These are phyloP conservation scores for Atherinosoma microstoma DNA, from an alignment of 2,797 vertebrate species.

Conservation along the genomic window DNA sequence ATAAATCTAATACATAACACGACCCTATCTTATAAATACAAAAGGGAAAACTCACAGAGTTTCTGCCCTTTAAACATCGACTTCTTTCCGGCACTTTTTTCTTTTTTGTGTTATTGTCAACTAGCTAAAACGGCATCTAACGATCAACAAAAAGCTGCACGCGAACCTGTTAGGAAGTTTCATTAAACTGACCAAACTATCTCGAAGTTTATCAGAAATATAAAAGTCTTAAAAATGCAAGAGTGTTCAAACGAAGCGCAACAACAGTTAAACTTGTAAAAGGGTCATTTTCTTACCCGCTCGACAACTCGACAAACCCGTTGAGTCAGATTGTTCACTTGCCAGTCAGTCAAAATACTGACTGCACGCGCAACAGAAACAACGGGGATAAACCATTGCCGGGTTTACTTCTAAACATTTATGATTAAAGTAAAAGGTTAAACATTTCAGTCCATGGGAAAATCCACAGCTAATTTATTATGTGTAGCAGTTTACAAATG, in stretches of 20 bases:
- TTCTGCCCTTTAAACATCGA: not conserved
- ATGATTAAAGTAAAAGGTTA: not conserved
- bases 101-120: not conserved
- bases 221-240: rapidly evolving
- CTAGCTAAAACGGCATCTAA: not conserved
- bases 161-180: conserved; percentile 11
- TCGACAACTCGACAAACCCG: not conserved
- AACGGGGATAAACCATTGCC: conserved; percentile 41
- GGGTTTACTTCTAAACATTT: not conserved
- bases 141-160: not conserved
- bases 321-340: not conserved
- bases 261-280: not conserved
- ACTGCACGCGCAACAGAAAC: not conserved
- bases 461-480: rapidly evolving
- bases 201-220: not conserved
- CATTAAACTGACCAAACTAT: not conserved
- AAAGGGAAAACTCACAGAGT: not conserved
- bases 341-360: conserved; percentile 29
- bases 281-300: conserved; percentile 24
- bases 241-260: rapidly evolving
- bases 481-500: rapidly evolving
- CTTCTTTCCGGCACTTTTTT: not conserved
- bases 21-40: not conserved
- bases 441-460: rapidly evolving
- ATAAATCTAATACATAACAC: not conserved